phyloP scores from a whole-genome alignment of 1,140 invertebrate species.

The Branchinecta lynchi region DNA sequence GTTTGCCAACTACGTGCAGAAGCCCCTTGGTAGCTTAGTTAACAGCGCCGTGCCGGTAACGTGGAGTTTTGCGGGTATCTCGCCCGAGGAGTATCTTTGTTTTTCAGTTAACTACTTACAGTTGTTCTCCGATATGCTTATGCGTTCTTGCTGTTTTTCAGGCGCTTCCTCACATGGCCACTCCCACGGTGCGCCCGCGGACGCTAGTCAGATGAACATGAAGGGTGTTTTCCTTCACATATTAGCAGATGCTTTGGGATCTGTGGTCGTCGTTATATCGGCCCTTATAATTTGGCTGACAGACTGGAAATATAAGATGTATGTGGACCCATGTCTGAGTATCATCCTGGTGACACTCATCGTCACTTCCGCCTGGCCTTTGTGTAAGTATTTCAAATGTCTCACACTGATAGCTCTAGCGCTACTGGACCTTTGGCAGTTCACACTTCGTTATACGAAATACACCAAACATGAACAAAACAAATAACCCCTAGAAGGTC shows the following conservation, averaged over 20 bases:
- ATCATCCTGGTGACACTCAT: constrained; percentile 63
- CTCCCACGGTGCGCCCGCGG: constrained; percentile 21
- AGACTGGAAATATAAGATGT: constrained; percentile 55
- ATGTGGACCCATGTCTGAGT: constrained; percentile 87
- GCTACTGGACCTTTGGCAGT: no score
- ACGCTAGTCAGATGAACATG: constrained; percentile 83
- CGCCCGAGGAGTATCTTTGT: constrained; percentile 28
- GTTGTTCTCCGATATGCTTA: constrained; percentile 10
- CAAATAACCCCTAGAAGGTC: no score
- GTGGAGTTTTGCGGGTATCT: constrained; percentile 21
- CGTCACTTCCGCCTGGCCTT: constrained; percentile 65
- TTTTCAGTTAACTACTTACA: constrained; percentile 27
- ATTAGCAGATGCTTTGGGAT: constrained; percentile 82
- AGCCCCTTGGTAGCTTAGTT: constrained; percentile 32
- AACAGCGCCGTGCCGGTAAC: constrained; percentile 22
- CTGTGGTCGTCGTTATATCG: constrained; percentile 89
- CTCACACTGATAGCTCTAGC: no score
- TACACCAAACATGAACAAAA: no score
- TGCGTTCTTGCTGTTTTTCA: constrained; percentile 5
- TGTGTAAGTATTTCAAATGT: constrained; percentile 35
- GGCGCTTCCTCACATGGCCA: background rate
- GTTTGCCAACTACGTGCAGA: constrained; percentile 5
- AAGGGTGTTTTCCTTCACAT: constrained; percentile 93
- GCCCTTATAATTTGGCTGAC: constrained; percentile 77
- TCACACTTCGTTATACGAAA: no score